phyloP scores from a whole-genome alignment of 2,888 invertebrate species.

The Drosophila melanocephala region DNA sequence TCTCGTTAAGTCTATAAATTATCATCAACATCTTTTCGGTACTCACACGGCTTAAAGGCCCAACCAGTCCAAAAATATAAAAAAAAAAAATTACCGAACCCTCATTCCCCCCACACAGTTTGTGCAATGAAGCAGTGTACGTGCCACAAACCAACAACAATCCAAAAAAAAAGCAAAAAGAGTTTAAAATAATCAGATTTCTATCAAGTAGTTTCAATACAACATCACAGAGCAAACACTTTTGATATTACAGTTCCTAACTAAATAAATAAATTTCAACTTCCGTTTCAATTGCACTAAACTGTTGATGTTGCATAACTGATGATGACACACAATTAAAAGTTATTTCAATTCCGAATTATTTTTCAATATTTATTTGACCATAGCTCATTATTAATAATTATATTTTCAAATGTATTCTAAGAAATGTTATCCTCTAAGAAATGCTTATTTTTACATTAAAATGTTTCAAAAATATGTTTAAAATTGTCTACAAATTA shows the following conservation, averaged over 20 bases:
- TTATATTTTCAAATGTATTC: not conserved
- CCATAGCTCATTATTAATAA: not conserved
- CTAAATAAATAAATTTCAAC: not conserved
- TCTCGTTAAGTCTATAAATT: conserved; percentile 76
- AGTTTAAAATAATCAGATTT: conserved; percentile 10
- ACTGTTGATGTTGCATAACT: conserved; percentile 15
- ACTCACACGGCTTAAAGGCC: conserved; percentile 14
- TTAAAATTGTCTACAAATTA: not conserved
- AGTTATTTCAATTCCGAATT: not conserved
- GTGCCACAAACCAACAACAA: conserved; percentile 23
- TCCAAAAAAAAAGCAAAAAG: not conserved
- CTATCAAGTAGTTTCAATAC: conserved; percentile 13
- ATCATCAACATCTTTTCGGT: conserved; percentile 60
- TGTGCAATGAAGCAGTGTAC: conserved; percentile 31
- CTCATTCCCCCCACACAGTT: conserved; percentile 10
- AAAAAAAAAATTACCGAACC: not conserved
- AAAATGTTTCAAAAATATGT: not conserved
- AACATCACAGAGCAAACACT: not conserved
- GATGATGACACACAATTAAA: not conserved
- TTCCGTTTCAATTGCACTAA: not conserved
- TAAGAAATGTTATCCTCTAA: not conserved
- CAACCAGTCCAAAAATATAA: conserved; percentile 13
- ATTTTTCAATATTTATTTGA: not conserved
- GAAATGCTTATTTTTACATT: not conserved
- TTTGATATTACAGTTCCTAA: conserved; percentile 4